Percentiles rank a stretch among this genome's conserved stretches.
phyloP scores from a whole-genome alignment of 2,888 invertebrate genomes.

The Automeris io region DNA sequence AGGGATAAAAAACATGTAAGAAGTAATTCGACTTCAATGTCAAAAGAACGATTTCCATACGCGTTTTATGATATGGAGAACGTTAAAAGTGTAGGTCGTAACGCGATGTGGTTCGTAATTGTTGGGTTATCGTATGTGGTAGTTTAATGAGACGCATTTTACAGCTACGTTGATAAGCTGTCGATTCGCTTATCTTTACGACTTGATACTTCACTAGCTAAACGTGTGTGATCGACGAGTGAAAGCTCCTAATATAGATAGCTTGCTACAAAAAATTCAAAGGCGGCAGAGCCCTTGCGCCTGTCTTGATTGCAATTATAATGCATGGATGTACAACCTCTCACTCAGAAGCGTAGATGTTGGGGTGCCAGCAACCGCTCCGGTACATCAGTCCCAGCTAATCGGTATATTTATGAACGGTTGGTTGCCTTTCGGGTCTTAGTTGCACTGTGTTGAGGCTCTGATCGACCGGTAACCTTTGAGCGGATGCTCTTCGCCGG shows the following conservation, averaged over 20 bases:
- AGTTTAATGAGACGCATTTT: constrained; percentile 45
- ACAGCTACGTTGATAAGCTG: constrained; percentile 32
- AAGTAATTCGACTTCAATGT: constrained; percentile 10
- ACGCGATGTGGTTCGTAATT: constrained; percentile 40
- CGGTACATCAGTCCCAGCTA: too few relatives aligned
- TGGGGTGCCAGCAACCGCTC: too few relatives aligned
- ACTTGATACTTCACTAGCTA: constrained; percentile 24
- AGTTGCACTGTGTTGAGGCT: too few relatives aligned
- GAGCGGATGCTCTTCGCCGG: too few relatives aligned
- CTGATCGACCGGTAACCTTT: too few relatives aligned
- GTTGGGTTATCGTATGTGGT: constrained; percentile 48
- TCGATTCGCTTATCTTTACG: constrained; percentile 41
- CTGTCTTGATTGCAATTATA: too few relatives aligned
- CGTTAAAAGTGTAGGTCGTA: constrained; percentile 20
- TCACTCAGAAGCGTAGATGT: too few relatives aligned
- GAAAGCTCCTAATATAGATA: not conserved
- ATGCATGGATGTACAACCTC: too few relatives aligned
- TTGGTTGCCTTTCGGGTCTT: too few relatives aligned
- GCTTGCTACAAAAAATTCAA: not conserved
- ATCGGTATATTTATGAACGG: too few relatives aligned
- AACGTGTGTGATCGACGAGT: constrained; percentile 3
- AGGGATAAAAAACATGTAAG: not conserved
- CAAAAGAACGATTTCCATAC: constrained; percentile 1
- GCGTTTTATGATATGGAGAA: constrained; percentile 11
- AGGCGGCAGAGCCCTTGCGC: too few relatives aligned